Evolutionary conservation across 1,140 invertebrate species (phyloP), one percentile per base, ranked within the genome.

Genomic region (Solenopsis invicta): DNA sequence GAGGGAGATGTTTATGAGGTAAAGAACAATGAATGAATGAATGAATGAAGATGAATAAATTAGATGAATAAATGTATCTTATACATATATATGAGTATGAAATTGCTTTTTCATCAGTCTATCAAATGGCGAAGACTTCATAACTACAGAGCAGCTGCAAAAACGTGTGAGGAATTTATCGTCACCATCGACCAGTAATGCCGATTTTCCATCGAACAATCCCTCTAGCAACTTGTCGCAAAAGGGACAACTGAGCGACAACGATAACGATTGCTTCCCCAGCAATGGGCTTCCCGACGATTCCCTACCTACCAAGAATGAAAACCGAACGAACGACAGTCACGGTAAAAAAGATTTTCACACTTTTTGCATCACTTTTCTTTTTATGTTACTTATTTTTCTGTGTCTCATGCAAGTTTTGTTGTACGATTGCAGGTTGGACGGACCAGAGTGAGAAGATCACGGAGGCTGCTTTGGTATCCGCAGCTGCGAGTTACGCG

Each of bases 71-170:
- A 64, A 37, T 24, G 5, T 50, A 76, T 41, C 45, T 21, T 18
- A 56, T 81, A 77, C 1, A 34, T 29, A 34, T 61, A 59, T 41
- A 75, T 56, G 2, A 64, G 54, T 82, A 29, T 69, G 13, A 66
- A 69, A 61, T 24, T 69, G 8, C 3, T 52, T 37, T 45, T 59
- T 59, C 0, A 18, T 10, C 5, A 97, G 98, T 92, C 94, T 98
- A 29, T 98, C 97, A 3, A 98, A 98, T 94, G 98, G 98, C 13
- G 97, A 97, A 93, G 97, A 98, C 90, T 98, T 97, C 88, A 98
- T 98, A 66, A 98, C 97, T 61, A 98, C 97, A 59, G 97, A 97
- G 54, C 98, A 98, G 92, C 94, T 98, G 50, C 97, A 97, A 90
- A 96, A 96, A 37, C 96, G 96, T 86, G 97, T 97, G 94, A 95